phyloP scores from a whole-genome alignment of 2,113 vertebrate species.

The Leucoraja erinaceus region DNA sequence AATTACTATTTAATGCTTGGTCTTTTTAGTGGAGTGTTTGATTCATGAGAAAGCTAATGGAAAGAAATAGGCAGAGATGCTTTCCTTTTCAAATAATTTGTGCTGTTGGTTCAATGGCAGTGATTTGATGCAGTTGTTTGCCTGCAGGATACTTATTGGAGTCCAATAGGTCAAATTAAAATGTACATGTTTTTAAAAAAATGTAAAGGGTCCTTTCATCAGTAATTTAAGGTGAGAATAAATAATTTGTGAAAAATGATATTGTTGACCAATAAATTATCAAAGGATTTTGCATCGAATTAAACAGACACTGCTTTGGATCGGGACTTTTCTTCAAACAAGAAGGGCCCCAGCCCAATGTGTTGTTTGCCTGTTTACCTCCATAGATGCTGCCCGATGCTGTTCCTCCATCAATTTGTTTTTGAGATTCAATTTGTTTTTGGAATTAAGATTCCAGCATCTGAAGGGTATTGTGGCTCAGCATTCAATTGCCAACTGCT shows the following conservation, averaged over 20 bases:
- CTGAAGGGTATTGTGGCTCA: no score
- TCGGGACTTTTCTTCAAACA: no score
- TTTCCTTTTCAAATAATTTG: constrained; percentile 21
- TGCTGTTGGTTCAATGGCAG: not conserved
- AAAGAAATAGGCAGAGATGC: not conserved
- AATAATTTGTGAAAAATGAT: not conserved
- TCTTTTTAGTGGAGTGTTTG: not conserved
- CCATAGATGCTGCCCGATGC: no score
- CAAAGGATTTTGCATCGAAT: not conserved
- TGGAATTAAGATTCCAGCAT: no score
- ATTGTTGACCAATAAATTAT: not conserved
- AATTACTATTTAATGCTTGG: not conserved
- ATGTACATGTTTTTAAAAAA: not conserved
- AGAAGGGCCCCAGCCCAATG: no score
- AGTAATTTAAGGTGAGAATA: not conserved
- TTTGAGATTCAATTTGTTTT: no score
- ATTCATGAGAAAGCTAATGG: not conserved
- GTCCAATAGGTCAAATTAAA: not conserved
- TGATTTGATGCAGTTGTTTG: not conserved
- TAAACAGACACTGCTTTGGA: no score
- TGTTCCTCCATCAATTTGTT: no score
- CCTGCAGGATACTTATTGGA: not conserved
- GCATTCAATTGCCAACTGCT: not conserved
- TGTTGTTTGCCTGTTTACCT: no score
- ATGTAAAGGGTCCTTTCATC: not conserved